Evolutionary conservation across 2,888 invertebrate genomes (phyloP).

Genomic region (Blomia tropicalis): DNA sequence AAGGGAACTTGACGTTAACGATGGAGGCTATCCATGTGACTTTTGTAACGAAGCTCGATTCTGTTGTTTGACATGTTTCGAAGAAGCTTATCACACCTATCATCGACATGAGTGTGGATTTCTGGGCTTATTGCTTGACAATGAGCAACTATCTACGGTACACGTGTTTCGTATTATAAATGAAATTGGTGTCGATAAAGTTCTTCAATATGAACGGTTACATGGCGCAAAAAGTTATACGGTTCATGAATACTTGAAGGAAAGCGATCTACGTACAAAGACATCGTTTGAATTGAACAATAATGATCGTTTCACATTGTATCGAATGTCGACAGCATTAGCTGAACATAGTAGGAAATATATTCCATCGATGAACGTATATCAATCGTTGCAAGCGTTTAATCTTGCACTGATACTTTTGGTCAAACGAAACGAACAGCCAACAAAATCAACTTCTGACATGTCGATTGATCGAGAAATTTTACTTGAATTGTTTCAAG

Average conservation of each 20-base stretch:
- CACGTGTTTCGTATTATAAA: not conserved
- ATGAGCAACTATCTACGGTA: not conserved
- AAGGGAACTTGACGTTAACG: not conserved
- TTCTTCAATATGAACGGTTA: not conserved
- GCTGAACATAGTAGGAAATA: not conserved
- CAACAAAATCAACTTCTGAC: not conserved
- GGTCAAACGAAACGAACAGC: not conserved
- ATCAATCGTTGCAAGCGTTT: not conserved
- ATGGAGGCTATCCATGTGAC: not conserved
- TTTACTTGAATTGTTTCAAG: not conserved
- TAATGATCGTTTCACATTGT: not conserved
- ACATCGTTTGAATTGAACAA: not conserved
- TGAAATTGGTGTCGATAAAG: not conserved
- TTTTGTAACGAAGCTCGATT: not conserved
- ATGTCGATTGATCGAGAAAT: not conserved
- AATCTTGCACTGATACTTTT: not conserved
- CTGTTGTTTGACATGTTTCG: not conserved
- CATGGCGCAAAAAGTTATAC: not conserved
- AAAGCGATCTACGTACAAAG: not conserved
- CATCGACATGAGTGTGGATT: conserved; percentile 7
- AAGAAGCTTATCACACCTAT: conserved; percentile 7
- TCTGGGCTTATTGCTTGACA: not conserved
- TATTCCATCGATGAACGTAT: not conserved
- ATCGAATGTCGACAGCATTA: not conserved
- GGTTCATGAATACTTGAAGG: not conserved